Evolutionary conservation across 1,140 invertebrate species (phyloP).

Genomic region (Apis laboriosa): DNA sequence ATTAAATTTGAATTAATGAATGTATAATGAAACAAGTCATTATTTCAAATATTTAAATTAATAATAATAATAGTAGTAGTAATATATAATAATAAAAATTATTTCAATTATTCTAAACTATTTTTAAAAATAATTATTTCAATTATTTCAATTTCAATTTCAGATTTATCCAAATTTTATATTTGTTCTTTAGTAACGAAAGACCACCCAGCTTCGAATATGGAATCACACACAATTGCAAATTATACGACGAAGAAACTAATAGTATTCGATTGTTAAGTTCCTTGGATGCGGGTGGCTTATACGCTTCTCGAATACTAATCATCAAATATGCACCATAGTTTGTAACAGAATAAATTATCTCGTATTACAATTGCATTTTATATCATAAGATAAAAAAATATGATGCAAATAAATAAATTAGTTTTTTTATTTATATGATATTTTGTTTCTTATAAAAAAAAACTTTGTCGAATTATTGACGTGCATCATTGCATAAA

Average conservation of each 20-base stretch:
- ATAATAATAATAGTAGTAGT: too few relatives aligned
- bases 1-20: too few relatives aligned
- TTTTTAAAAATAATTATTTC: background rate
- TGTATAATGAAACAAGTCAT: too few relatives aligned
- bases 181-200: background rate
- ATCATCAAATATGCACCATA: conserved; percentile 11
- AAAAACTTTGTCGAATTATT: background rate
- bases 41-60: too few relatives aligned
- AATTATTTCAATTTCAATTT: too few relatives aligned
- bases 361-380: background rate
- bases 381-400: background rate
- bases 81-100: too few relatives aligned
- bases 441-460: background rate
- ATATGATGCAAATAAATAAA: background rate
- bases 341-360: conserved; percentile 12
- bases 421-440: background rate
- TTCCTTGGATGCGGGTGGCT: conserved; percentile 16
- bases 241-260: conserved; percentile 40
- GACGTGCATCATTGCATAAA: background rate
- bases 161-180: too few relatives aligned
- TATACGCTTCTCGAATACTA: conserved; percentile 31
- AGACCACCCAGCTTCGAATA: conserved; percentile 53
- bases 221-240: conserved; percentile 42
- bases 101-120: too few relatives aligned
- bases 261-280: conserved; percentile 30